Base-by-base conservation (phyloP, 2,113 vertebrate genomes). In the Tachysurus vachellii region DNA sequence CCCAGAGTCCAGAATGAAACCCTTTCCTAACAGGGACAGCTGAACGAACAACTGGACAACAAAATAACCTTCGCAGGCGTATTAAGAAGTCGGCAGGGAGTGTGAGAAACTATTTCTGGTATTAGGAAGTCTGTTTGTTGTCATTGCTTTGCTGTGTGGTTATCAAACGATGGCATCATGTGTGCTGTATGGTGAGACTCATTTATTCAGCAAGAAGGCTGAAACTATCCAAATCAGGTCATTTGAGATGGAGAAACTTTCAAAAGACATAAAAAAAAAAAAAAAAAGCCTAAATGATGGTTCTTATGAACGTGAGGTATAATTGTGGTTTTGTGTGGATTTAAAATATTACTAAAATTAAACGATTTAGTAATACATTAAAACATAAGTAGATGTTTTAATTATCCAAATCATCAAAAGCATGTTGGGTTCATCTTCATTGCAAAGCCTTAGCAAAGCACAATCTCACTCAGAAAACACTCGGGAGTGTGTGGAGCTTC, bases 401-500 rank as follows among this genome's bases (percentile, higher is more conserved):
- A 87, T 87, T 83, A 84, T 82, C 86, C 77, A 10, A 26, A 7
- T 86, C 86, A 80, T 50, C 83, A 82, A n/a, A n/a, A 86, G 85
- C 82, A 23, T 89, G 75, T 89, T 89, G 80, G 84, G 66, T 79
- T 79, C 75, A n/a, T 62, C 73, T 91, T 82, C 59, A 21, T 59
- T 86, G 47, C 79, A 79, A 88, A 68, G 62, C 54, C 76, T 64
- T 77, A 90, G 85, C 68, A 80, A 80, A 88, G 87, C 85, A 54
- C 81, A 17, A 82, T 79, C 83, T 88, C 61, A 83, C 61, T 82
- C 54, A 70, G 77, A 71, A 90, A 85, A 80, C 83, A 76, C 82
- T 54, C 28, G 89, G 87, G 91, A 88, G 88, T 90, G 88, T 87
- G 54, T 86, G 47, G 84, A 80, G 85, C 81, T 85, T 85, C 85